Conservation (phyloP, 2,797 vertebrate genomes). For the Galago senegalensis region DNA sequence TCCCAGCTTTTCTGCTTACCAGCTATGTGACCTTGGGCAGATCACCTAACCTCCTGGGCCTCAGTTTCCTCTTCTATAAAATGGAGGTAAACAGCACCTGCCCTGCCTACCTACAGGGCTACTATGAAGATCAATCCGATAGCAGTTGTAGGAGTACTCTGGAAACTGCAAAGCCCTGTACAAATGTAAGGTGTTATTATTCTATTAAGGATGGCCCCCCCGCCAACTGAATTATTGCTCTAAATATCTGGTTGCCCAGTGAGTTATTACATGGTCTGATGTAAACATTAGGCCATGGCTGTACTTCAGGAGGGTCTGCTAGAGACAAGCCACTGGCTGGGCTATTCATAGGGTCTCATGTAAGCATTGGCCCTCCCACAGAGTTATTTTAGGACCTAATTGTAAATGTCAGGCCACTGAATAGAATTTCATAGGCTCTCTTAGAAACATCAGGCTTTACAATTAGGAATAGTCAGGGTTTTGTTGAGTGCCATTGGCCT, state of each 20-base stretch:
- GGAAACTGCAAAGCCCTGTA: neutral
- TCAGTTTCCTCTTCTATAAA: constrained; percentile 56
- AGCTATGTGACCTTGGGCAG: neutral
- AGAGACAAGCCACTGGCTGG: constrained; percentile 5
- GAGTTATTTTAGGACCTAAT: constrained; percentile 64
- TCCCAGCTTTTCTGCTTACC: neutral
- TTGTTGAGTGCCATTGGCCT: neutral
- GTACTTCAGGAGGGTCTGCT: neutral
- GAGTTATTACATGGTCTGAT: constrained; percentile 53
- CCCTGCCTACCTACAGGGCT: neutral
- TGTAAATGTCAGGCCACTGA: constrained; percentile 50
- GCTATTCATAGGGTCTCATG: constrained; percentile 23
- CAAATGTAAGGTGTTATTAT: constrained; percentile 38
- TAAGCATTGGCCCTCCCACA: neutral
- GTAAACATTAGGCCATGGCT: constrained; percentile 15
- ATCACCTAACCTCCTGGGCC: neutral
- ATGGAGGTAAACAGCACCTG: neutral
- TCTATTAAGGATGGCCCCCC: constrained; percentile 41
- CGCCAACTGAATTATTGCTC: constrained; percentile 23
- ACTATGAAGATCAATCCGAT: neutral
- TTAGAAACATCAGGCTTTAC: constrained; percentile 13
- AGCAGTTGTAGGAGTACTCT: neutral
- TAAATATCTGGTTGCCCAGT: constrained; percentile 60
- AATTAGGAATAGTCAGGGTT: neutral
- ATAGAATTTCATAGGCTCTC: constrained; percentile 32